A percentile compares a stretch with the other conserved stretches of the same genome.
Evolutionary conservation across 35 echinoderm and acorn worm species (phyloP).

Genomic region (Stichopus chloronotus): DNA sequence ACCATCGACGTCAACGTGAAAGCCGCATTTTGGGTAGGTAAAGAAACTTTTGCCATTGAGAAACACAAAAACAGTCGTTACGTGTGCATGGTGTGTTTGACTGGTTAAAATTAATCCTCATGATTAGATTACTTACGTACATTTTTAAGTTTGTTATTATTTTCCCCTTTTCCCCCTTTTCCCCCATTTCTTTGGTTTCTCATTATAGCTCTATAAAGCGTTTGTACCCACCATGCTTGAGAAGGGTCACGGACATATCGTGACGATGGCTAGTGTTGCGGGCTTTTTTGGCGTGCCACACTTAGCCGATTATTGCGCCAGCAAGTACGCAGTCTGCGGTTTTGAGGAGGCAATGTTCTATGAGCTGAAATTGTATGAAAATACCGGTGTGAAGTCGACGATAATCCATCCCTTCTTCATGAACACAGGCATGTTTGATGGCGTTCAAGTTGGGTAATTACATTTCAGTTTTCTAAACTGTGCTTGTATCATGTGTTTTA

Average conservation of each 20-base stretch:
- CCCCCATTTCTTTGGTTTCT: no score
- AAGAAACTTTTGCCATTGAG: no score
- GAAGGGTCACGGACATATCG: conserved; percentile 85
- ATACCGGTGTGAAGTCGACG: conserved; percentile 76
- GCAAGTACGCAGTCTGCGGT: conserved; percentile 85
- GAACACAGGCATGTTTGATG: conserved; percentile 87
- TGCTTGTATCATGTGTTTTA: background rate
- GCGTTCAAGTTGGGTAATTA: conserved; percentile 73
- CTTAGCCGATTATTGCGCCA: conserved; percentile 77
- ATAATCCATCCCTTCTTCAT: conserved; percentile 86
- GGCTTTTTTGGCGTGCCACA: conserved; percentile 68
- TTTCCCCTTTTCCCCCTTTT: no score
- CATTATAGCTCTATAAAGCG: conserved; percentile 68
- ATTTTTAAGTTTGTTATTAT: no score
- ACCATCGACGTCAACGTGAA: conserved; percentile 87
- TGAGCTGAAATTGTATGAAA: conserved; percentile 60
- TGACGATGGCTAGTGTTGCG: conserved; percentile 71
- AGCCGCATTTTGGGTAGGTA: conserved; percentile 85
- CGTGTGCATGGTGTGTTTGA: no score
- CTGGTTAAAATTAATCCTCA: no score
- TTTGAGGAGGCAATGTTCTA: conserved; percentile 73
- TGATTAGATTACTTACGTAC: no score
- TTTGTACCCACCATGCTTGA: conserved; percentile 82
- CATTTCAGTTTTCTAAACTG: background rate
- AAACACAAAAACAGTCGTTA: no score